Evolutionary conservation across 2,888 invertebrate species (phyloP), one percentile per base, ranked within the genome.

Genomic region (Apomyelois bistriatella): DNA sequence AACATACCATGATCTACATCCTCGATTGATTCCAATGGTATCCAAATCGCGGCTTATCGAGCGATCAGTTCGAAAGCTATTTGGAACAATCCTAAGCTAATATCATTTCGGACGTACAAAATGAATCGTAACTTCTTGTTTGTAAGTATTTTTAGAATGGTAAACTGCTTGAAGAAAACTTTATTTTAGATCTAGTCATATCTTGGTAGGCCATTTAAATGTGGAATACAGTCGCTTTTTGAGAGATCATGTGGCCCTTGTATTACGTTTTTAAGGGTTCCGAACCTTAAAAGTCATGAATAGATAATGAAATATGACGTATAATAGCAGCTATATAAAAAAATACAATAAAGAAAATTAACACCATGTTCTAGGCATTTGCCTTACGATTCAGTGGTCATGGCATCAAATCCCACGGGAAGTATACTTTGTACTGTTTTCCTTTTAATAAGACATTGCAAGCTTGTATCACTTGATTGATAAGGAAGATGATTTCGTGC

Each of bases 11-110:
- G 58, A 30, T 54, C 22, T 64, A 58, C 66, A 60, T 61, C 56
- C 61, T 57, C 53, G 66, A 80, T 78, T 72, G 72, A 75, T 76
- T 79, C 60, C 55, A 74, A 70, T 70, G 53, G 54, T 35, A 66
- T 68, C 66, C 61, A 62, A 63, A 72, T 59, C 64, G 62, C 47
- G 57, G 53, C 62, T 70, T 73, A 67, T 72, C 69, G 68, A 65
- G 56, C 60, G 62, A 67, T 68, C 59, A 58, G 60, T 65, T 67
- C 66, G 65, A 68, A 60, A 62, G 52, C 58, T 61, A 50, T 60
- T 65, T 58, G 53, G 59, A 64, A 50, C 53, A 52, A 55, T 61
- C 56, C 55, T 54, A 58, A 54, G 48, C 50, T 53, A 54, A 53
- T 59, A 48, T 51, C 28, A 36, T 48, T 52, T 47, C 52, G 43